A percentile compares a stretch with the other conserved stretches of the same genome.
Evolutionary conservation across 1,140 invertebrate genomes (phyloP).

Genomic region (Drosophila elegans): DNA sequence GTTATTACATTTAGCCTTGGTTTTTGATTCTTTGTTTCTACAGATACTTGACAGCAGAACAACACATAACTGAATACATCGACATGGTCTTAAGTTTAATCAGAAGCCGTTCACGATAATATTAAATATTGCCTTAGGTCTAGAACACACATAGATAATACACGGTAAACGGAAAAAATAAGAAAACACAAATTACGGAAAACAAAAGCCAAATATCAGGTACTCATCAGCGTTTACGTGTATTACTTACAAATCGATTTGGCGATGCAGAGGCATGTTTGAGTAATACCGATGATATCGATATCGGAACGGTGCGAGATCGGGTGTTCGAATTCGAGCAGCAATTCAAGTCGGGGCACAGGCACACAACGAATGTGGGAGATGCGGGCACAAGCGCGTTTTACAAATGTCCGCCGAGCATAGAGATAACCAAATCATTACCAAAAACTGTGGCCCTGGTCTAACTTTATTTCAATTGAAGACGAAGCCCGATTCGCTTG

Average conservation of each 20-base stretch:
- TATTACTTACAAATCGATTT: constrained; percentile 77
- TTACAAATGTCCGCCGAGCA: constrained; percentile 73
- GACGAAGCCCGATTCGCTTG: constrained; percentile 55
- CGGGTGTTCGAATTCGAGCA: constrained; percentile 48
- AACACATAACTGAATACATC: constrained; percentile 49
- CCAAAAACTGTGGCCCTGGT: constrained; percentile 59
- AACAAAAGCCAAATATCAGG: constrained; percentile 45
- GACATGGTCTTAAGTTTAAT: constrained; percentile 34
- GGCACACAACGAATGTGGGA: constrained; percentile 59
- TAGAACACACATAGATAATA: constrained; percentile 48
- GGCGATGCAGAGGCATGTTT: constrained; percentile 53
- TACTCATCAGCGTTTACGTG: constrained; percentile 41
- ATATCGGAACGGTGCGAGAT: constrained; percentile 35
- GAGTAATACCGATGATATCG: constrained; percentile 40
- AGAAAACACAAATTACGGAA: constrained; percentile 42
- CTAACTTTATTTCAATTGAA: constrained; percentile 80
- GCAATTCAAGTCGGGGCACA: constrained; percentile 56
- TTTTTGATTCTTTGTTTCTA: constrained; percentile 6
- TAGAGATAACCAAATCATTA: constrained; percentile 67
- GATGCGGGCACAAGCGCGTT: constrained; percentile 73
- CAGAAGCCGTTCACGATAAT: constrained; percentile 35
- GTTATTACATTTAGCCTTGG: constrained; percentile 6
- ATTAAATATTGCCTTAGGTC: constrained; percentile 28
- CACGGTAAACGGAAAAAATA: constrained; percentile 10
- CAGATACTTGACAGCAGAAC: constrained; percentile 24